Evolutionary conservation across 2,888 invertebrate species (phyloP), one percentile per base, ranked within the genome.

Genomic region (Eugnorisma glareosa): DNA sequence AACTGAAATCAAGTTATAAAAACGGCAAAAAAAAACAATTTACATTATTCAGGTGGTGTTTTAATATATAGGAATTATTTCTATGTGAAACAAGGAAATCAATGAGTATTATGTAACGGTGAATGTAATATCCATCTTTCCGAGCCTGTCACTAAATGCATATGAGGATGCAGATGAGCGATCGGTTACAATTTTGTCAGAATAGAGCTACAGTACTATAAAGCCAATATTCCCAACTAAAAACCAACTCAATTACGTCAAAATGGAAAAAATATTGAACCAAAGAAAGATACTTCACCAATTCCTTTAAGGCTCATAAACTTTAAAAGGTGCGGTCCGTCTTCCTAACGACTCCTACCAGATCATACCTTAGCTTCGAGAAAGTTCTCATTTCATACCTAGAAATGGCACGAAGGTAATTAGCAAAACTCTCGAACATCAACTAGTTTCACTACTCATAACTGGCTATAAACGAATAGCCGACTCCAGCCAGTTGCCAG

Each of bases 391-490:
- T 61, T 61, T 5, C 45, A 63, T 63, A 67, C 45, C 40, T 75
- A 48, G 51, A 70, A 73, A 73, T 45, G 31, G 24, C 43, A 67
- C 45, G 28, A 82, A 70, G 57, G 8, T 73, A 85, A 83, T 83
- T 82, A 82, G 83, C n/a, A 67, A 31, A 82, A 70, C 78, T 82
- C 72, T 82, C 18, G 40, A 74, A 80, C 67, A 48, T 66, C 67
- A 61, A 70, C 59, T 28, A 75, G 61, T 43, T 72, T 24, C 61
- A 76, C 77, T 66, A 37, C 77, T 45, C 43, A 57, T 77, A 85
- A 82, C 85, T 66, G 61, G 54, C 48, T 57, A 61, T 82, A 79
- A 83, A 83, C 74, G 84, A 74, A 61, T 63, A 13, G 43, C 54
- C 59, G n/a, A 68, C 67, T 74, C 5, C 28, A 72, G 31, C 68